These are phyloP conservation scores for Sarcophaga bullata DNA, from an alignment of 1,140 invertebrate genomes.

Conservation along the genomic window DNA sequence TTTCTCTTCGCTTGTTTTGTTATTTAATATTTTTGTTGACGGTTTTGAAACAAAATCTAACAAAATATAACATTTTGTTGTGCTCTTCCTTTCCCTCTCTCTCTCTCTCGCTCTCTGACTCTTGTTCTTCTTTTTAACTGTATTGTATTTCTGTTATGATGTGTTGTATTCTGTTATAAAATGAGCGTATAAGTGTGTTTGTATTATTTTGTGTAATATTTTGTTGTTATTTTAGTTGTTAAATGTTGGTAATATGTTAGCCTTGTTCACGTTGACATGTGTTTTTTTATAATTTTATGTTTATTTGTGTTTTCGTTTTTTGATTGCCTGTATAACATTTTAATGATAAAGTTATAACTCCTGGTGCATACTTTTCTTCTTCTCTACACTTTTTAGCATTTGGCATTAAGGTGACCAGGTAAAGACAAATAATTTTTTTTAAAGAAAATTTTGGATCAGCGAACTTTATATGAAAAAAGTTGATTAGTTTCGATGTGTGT, in stretches of 20 bases:
- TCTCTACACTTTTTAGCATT: too few species aligned
- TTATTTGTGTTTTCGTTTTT: neutral
- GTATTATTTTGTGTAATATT: constrained; percentile 3
- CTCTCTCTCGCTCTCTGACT: too few species aligned
- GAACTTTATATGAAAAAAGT: too few species aligned
- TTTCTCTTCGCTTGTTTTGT: neutral
- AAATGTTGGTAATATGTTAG: constrained; percentile 35
- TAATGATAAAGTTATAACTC: constrained; percentile 36
- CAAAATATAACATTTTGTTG: neutral
- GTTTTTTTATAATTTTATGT: constrained; percentile 17
- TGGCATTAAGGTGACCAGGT: too few species aligned
- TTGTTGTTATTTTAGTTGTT: constrained; percentile 34
- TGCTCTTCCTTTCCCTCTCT: too few species aligned
- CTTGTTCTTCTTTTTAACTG: too few species aligned
- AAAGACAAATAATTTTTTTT: too few species aligned
- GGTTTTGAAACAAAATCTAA: constrained; percentile 5
- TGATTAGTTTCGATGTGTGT: too few species aligned
- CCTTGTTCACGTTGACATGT: constrained; percentile 35
- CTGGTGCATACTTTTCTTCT: neutral
- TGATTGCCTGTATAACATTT: neutral
- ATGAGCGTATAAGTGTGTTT: neutral
- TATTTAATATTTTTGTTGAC: neutral
- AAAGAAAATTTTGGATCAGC: too few species aligned
- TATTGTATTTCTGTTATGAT: too few species aligned
- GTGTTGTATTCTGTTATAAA: too few species aligned